Base-by-base conservation (phyloP, 2,888 invertebrate genomes). In the Euzophera pinguis region DNA sequence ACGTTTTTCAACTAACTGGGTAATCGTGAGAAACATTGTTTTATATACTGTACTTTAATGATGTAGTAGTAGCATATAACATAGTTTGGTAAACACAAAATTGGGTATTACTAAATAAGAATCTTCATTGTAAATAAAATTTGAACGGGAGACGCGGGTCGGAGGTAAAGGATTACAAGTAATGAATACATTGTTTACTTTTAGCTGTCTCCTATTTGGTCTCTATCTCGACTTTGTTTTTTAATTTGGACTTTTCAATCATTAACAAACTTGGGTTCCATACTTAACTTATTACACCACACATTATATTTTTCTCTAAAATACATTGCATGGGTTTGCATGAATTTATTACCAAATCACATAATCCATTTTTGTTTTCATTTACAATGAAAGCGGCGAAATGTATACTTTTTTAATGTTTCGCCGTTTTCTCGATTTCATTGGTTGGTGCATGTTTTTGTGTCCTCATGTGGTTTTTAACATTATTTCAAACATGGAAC, bases 111-210 rank as follows among this genome's bases (percentile, higher is more conserved):
- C 16, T 16, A 39, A 39, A 39, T 16, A 16, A 2, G 13, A 9
- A 14, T 13, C 10, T 14, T 32, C 32, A 32, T 45, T 45, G 45
- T 53, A 53, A 39, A 55, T 47, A 52, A 50, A 49, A 41, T 39
- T 52, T 43, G 41, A 48, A 47, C 39, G 43, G 43, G 43, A 43
- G 29, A 8, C 29, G 41, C 43, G 43, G 34, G 32, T 32, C 32
- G 5, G 10, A 45, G 45, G 29, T 45, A 45, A 32, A 34, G 45
- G 45, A 32, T 47, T 57, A 50, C 41, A 49, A 73, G 72, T 81
- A 84, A 84, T 84, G 84, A 84, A 85, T 84, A 84, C 84, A 84
- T 83, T 82, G 67, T 81, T 79, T 79, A 69, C 67, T 54, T 56
- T 56, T 57, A 37, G 54, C 53, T 43, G 41, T 55, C 42, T 53